Evolutionary conservation across 2,888 invertebrate species (phyloP), one percentile per base, ranked within the genome.

Genomic region (Plebejus anna): DNA sequence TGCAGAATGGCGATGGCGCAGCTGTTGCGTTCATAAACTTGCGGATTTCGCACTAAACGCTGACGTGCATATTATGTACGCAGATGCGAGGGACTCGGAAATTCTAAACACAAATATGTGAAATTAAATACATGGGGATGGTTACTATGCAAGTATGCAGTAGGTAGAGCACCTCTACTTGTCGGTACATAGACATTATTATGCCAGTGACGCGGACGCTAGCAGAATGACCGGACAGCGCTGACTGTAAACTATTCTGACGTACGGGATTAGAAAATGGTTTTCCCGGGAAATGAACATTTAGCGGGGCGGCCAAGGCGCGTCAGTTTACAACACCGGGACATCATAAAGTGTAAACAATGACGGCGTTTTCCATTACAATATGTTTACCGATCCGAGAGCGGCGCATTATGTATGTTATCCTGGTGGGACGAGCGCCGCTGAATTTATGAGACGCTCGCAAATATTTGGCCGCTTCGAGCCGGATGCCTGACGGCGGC

Each of bases 321-420:
- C 90, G 86, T 90, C 92, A 89, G 87, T 89, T 90, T 89, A 90
- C 90, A 90, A 83, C 88, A 85, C 88, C 83, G 88, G 93, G 90
- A 92, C 92, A 90, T 92, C 91, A 90, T 92, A 92, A 94, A 92
- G 89, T 89, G 92, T 89, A 94, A 94, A 94, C 94, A 94, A 91
- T 90, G 91, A 89, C 88, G 88, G 89, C 91, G 90, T 92, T 94
- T 94, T 93, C 94, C 93, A 94, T 94, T 94, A 94, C 93, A 94
- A 94, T 94, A 93, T 94, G 94, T 94, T 94, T 94, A 90, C 93
- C 92, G 91, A 94, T 91, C 92, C 93, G 90, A 89, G 90, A 86
- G 90, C 88, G 85, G 87, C 89, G 94, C 89, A 92, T 94, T 94
- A 94, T 94, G 91, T 92, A 89, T 94, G 94, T 94, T 93, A 92